These are phyloP conservation scores for Branchipolynoe longqiensis DNA, from an alignment of 2,888 invertebrate genomes.

Conservation along the genomic window DNA sequence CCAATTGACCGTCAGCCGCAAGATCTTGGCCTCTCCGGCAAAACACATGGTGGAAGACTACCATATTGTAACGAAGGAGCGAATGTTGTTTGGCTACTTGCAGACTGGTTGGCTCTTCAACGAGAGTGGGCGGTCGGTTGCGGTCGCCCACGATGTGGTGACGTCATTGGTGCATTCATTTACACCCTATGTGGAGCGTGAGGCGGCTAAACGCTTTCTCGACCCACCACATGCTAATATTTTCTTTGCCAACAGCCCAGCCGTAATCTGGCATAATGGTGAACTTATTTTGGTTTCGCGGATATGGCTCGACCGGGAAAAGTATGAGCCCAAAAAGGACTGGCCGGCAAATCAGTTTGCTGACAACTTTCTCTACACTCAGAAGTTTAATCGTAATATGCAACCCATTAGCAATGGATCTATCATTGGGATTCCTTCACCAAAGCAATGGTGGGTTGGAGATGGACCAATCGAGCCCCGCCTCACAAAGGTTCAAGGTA, in stretches of 20 bases:
- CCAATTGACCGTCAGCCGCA: slow-evolving; percentile 4
- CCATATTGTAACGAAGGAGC: slow-evolving; percentile 32
- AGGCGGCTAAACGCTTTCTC: slow-evolving; percentile 67
- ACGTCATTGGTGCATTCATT: slow-evolving; percentile 69
- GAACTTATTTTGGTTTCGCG: slow-evolving; percentile 69
- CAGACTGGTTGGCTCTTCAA: slow-evolving; percentile 66
- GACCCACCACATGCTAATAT: slow-evolving; percentile 68
- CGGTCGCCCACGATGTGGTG: slow-evolving; percentile 52
- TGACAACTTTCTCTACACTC: slow-evolving; percentile 72
- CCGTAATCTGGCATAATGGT: slow-evolving; percentile 68
- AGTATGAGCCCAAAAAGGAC: slow-evolving; percentile 68
- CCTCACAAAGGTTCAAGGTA: slow-evolving; percentile 64
- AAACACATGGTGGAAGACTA: background rate
- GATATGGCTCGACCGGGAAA: slow-evolving; percentile 71
- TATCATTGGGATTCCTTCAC: slow-evolving; percentile 70
- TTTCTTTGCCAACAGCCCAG: slow-evolving; percentile 71
- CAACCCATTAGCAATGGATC: slow-evolving; percentile 67
- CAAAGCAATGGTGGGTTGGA: slow-evolving; percentile 71
- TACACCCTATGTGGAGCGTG: slow-evolving; percentile 69
- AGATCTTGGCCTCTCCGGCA: background rate
- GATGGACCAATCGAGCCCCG: slow-evolving; percentile 71
- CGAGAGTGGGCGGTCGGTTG: slow-evolving; percentile 62
- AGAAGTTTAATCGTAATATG: slow-evolving; percentile 69
- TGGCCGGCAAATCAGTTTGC: slow-evolving; percentile 71
- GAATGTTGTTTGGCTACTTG: background rate